These are phyloP conservation scores for Trachops cirrhosus DNA, from an alignment of 2,797 vertebrate species.

Conservation along the genomic window DNA sequence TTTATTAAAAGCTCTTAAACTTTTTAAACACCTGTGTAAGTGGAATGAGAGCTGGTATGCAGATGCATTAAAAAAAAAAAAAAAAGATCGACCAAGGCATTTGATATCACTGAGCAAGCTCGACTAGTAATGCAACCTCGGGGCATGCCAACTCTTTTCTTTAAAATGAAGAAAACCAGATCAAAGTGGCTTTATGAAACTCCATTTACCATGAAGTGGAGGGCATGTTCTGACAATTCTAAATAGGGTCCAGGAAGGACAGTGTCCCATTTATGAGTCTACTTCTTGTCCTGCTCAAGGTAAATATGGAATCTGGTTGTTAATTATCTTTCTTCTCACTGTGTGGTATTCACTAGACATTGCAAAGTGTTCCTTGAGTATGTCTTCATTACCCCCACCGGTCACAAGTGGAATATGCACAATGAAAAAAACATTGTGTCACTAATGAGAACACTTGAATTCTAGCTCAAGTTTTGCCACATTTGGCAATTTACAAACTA, in stretches of 20 bases:
- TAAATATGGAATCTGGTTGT: not conserved
- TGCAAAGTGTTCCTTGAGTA: not conserved
- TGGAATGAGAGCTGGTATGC: slow-evolving; percentile 17
- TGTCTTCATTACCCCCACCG: not conserved
- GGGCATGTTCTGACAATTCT: not conserved
- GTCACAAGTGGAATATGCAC: not conserved
- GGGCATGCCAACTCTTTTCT: not conserved
- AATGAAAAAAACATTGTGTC: slow-evolving; percentile 4
- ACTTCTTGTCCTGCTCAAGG: not conserved
- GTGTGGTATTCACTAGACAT: not conserved
- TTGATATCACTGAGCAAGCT: slow-evolving; percentile 15
- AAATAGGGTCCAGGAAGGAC: not conserved
- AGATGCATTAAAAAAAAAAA: slow-evolving; percentile 23
- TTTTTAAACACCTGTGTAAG: slow-evolving; percentile 57
- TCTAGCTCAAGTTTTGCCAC: not conserved
- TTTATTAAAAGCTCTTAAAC: slow-evolving; percentile 71
- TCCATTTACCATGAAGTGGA: not conserved
- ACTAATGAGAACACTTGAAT: not conserved
- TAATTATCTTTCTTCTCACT: not conserved
- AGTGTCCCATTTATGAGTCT: not conserved
- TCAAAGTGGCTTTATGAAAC: slow-evolving; percentile 29
- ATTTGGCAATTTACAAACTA: not conserved
- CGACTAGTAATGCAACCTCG: not conserved
- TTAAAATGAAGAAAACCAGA: slow-evolving; percentile 29
- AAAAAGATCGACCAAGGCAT: slow-evolving; percentile 10